Conservation (phyloP, 2,888 invertebrate genomes). For the Amphipoea oculea region DNA sequence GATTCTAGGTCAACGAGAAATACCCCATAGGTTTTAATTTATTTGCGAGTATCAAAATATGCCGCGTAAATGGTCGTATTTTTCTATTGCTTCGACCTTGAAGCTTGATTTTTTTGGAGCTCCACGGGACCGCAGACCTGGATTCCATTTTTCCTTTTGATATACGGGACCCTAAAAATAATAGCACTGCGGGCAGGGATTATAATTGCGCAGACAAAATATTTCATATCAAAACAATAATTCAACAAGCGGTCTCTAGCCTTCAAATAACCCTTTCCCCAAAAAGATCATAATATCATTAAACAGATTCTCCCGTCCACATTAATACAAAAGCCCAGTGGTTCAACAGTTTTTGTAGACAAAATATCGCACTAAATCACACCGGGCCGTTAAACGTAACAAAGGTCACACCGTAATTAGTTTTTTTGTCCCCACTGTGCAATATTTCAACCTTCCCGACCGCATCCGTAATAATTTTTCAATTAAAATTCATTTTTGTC, state of each 20-base stretch:
- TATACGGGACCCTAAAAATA: background rate
- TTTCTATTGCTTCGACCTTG: background rate
- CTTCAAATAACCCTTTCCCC: conserved; percentile 19
- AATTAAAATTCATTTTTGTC: conserved; percentile 81
- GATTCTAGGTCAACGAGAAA: background rate
- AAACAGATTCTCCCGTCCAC: conserved; percentile 55
- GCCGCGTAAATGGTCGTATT: background rate
- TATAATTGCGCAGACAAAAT: background rate
- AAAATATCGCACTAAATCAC: conserved; percentile 80
- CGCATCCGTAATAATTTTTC: conserved; percentile 84
- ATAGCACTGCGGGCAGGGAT: background rate
- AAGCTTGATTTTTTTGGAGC: background rate
- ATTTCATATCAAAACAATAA: conserved; percentile 26
- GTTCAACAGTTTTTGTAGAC: conserved; percentile 61
- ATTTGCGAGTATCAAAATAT: background rate
- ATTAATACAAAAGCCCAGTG: conserved; percentile 58
- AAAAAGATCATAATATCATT: conserved; percentile 58
- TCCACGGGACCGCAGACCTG: background rate
- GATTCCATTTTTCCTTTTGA: background rate
- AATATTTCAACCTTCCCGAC: conserved; percentile 81
- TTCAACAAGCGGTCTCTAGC: background rate
- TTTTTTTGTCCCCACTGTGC: conserved; percentile 80
- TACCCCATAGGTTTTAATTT: background rate
- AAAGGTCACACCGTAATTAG: conserved; percentile 82
- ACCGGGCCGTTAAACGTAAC: conserved; percentile 71